Evolutionary conservation across 2,888 invertebrate species (phyloP), one percentile per base, ranked within the genome.

Genomic region (Diarsia rubi): DNA sequence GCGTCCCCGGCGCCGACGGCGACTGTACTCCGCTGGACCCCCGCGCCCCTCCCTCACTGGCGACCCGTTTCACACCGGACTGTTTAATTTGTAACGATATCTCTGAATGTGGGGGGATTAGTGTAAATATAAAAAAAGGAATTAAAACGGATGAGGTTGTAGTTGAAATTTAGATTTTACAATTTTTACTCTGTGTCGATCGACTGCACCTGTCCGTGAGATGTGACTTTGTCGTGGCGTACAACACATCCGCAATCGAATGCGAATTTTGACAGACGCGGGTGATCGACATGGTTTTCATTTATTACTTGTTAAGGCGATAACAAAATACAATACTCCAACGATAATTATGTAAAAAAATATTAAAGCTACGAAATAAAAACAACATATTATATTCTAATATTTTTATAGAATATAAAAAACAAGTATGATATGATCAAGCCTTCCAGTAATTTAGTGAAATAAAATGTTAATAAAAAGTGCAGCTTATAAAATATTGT

Each of bases 371-470:
- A 93, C 91, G 90, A 92, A 92, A 91, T 92, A 91, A 91, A 86
- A 89, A 90, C 88, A 86, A 90, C 89, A 91, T 93, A 92, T 92
- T 92, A 93, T 96, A 95, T 95, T 96, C 95, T 95, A 96, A 96
- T 96, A 96, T 96, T 96, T 96, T 96, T 96, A 96, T 96, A 96
- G 96, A 95, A 95, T 95, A 95, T 94, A 93, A 95, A 87, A 87
- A 94, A 91, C 91, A 91, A 93, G 91, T 95, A 95, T 94, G 92
- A 95, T 95, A 95, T 95, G 95, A 96, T 94, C 94, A 92, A 96
- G 96, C 96, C 96, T 96, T 96, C 96, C 96, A 96, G 94, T 96
- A 96, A 96, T 95, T 94, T 96, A 96, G 96, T 94, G 92, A 94
- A 94, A 89, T 92, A 91, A 90, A 90, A 89, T 86, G 83, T 87